These are phyloP conservation scores for Lampris megalopsis DNA, from an alignment of 2,113 vertebrate species.

Conservation along the genomic window DNA sequence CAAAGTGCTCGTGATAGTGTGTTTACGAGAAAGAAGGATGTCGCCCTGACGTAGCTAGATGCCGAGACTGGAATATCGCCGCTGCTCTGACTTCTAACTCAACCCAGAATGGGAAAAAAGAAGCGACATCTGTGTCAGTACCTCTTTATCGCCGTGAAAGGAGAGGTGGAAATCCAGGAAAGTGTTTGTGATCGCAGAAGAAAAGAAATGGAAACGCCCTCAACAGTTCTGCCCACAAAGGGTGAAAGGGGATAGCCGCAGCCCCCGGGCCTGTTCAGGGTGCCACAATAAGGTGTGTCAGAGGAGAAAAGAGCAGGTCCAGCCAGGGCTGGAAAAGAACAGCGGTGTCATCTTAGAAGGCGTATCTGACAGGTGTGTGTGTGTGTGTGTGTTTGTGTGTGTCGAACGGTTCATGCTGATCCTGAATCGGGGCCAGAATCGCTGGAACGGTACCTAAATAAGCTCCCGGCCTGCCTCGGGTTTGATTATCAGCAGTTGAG, in stretches of 20 bases:
- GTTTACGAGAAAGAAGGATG: neutral
- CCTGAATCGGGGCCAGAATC: conserved; percentile 29
- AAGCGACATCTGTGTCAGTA: conserved; percentile 61
- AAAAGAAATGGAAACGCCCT: conserved; percentile 80
- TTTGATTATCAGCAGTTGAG: conserved; percentile 30
- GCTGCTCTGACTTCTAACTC: conserved; percentile 14
- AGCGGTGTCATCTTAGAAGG: conserved; percentile 52
- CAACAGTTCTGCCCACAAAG: conserved; percentile 78
- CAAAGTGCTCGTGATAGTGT: neutral
- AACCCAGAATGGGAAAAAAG: conserved; percentile 38
- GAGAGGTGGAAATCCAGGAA: conserved; percentile 74
- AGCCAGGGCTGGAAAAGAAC: conserved; percentile 36
- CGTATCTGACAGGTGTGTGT: conserved; percentile 1
- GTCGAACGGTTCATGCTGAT: conserved; percentile 26
- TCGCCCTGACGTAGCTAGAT: conserved; percentile 4
- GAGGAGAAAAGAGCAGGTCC: conserved; percentile 58
- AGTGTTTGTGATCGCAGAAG: conserved; percentile 79
- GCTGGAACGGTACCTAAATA: conserved; percentile 4
- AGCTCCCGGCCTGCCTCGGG: conserved; percentile 15
- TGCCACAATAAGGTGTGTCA: conserved; percentile 71
- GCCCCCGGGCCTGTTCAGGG: conserved; percentile 62
- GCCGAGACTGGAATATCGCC: neutral
- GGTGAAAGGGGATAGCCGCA: conserved; percentile 73
- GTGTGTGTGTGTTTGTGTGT: conserved; percentile 48
- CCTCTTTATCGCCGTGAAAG: conserved; percentile 62